Evolutionary conservation across 2,113 vertebrate genomes (phyloP), one percentile per base, ranked within the genome.

Genomic region (Galemys pyrenaicus): DNA sequence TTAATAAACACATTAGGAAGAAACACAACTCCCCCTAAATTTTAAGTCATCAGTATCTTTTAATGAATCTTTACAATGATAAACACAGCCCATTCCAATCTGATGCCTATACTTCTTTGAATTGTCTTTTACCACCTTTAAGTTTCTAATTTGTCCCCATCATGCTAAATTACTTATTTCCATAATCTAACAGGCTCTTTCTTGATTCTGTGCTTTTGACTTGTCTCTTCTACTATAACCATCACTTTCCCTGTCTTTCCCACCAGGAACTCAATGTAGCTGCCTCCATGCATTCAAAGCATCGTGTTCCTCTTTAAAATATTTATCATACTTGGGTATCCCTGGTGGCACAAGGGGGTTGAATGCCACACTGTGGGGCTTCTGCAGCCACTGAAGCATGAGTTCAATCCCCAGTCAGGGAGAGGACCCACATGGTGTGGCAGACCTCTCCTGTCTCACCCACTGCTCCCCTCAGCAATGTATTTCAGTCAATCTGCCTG

Each of bases 1-100:
- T 16, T 32, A 80, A 51, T 60, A 88, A 83, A 67, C 15, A 39
- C 37, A 60, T 37, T 78, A 77, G 79, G n/a, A 96, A 9, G 28
- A 95, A 96, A 81, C 32, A 79, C 62, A 39, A 96, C 83, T 94
- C 39, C 26, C 88, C 6, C 62, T 95, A 92, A 82, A 90, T 64
- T 35, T 67, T 54, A 49, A 95, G 24, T 81, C 3, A 51, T 11
- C 20, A 62, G 10, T 60, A 28, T 60, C 58, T 60, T 10, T 81
- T 86, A 79, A 56, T 77, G 39, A 94, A 49, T 74, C 51, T 90
- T 91, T 28, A 64, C 85, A 12, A 58, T 88, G 35, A 71, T 46
- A 46, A 22, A 85, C 39, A 51, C 1, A 85, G 26, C 46, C 39
- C 30, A 15, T 64, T 56, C 78, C 41, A 71, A 24, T 26, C 56